These are phyloP conservation scores for Megalurothrips usitatus DNA, from an alignment of 2,888 invertebrate species.

Conservation along the genomic window DNA sequence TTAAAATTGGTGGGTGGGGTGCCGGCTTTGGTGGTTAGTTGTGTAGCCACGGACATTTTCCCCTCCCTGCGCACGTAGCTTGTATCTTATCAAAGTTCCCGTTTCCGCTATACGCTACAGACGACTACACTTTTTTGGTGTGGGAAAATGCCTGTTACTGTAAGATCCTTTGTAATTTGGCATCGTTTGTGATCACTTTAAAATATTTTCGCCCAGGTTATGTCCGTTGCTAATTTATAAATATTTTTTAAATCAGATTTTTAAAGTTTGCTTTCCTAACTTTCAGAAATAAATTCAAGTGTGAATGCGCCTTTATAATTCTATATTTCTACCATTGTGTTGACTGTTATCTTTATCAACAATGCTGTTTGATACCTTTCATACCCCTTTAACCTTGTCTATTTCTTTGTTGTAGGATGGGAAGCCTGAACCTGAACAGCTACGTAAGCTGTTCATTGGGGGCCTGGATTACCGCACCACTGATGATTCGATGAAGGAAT, in stretches of 20 bases:
- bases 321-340: background rate
- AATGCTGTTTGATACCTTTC: background rate
- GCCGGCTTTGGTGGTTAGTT: background rate
- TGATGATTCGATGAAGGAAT: conserved; percentile 50
- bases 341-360: background rate
- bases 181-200: too few species aligned
- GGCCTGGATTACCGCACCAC: conserved; percentile 53
- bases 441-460: conserved; percentile 54
- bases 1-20: background rate
- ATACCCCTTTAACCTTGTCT: background rate
- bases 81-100: background rate
- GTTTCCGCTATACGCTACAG: background rate
- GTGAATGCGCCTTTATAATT: background rate
- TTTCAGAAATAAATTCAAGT: background rate
- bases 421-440: conserved; percentile 42
- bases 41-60: background rate
- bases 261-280: too few species aligned
- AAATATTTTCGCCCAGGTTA: too few species aligned
- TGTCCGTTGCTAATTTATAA: too few species aligned
- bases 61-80: background rate
- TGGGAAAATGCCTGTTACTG: background rate
- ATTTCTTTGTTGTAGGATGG: conserved; percentile 5
- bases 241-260: too few species aligned
- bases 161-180: too few species aligned
- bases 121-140: background rate